Percentiles rank a stretch among this genome's conserved stretches.
phyloP scores from a whole-genome alignment of 2,113 vertebrate genomes.

The Scomber scombrus region DNA sequence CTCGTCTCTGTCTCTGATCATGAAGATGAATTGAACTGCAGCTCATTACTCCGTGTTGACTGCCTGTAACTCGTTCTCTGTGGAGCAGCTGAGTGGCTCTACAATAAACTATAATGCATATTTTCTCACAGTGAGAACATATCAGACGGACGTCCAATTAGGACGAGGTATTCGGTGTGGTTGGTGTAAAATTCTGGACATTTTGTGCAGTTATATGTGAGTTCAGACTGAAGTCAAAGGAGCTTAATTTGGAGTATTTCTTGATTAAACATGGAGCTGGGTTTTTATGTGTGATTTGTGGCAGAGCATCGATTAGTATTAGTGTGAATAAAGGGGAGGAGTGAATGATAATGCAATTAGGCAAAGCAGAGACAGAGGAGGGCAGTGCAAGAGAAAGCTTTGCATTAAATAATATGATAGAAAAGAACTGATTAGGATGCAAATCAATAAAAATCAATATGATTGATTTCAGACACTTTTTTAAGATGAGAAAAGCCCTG shows the following conservation, averaged over 20 bases:
- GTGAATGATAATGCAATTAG: no score
- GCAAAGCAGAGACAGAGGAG: not conserved
- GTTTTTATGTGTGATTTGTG: constrained; percentile 1
- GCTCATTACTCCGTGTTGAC: not conserved
- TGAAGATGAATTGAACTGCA: not conserved
- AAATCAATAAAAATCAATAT: no score
- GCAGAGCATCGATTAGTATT: not conserved
- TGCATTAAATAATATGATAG: not conserved
- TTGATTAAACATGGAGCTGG: no score
- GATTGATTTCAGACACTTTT: no score
- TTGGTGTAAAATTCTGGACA: no score
- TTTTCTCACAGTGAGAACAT: not conserved
- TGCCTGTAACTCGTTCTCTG: not conserved
- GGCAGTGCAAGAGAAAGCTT: not conserved
- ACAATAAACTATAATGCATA: not conserved
- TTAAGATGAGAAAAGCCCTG: no score
- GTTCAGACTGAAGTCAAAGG: not conserved
- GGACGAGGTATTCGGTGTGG: not conserved
- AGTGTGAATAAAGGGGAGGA: not conserved
- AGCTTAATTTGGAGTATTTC: not conserved
- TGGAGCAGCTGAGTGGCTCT: not conserved
- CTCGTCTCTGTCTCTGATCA: not conserved
- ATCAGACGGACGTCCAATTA: no score
- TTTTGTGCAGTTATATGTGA: no score
- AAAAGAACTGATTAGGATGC: not conserved